Percentiles rank a stretch among this genome's conserved stretches.
Evolutionary conservation across 2,113 vertebrate species (phyloP).

Genomic region (Haliaeetus leucogaster): DNA sequence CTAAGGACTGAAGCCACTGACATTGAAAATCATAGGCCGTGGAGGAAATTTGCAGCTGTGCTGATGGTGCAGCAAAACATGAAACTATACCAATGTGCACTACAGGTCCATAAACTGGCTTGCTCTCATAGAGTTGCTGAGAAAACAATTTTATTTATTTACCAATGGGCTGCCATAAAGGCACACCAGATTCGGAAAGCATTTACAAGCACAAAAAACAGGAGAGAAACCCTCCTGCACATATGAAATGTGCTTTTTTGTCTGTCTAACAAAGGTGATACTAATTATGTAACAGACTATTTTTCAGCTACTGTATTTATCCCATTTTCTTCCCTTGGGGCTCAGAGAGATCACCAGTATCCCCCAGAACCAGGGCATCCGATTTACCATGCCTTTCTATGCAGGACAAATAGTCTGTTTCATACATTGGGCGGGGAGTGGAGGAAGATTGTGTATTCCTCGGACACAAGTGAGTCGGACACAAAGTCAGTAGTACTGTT

Average conservation of each 20-base stretch:
- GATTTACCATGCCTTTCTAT: background rate
- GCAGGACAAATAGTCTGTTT: background rate
- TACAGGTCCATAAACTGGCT: background rate
- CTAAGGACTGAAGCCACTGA: background rate
- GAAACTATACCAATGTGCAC: background rate
- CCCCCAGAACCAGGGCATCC: background rate
- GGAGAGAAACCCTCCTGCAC: background rate
- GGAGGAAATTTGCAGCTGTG: background rate
- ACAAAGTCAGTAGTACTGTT: background rate
- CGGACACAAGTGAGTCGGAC: background rate
- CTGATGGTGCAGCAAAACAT: background rate
- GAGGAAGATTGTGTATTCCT: background rate
- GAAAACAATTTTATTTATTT: background rate
- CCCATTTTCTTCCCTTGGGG: background rate
- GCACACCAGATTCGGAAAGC: background rate
- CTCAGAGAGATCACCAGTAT: background rate
- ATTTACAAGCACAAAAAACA: background rate
- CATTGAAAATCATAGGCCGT: background rate
- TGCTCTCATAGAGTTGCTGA: background rate
- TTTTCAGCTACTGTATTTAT: background rate
- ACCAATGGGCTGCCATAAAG: background rate
- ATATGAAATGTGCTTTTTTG: background rate
- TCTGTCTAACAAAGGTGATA: background rate
- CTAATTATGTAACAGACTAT: background rate
- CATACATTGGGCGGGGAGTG: accelerated